Percentiles rank a stretch among this genome's conserved stretches.
Evolutionary conservation across 2,888 invertebrate species (phyloP).

Genomic region (Nudaria mundana): DNA sequence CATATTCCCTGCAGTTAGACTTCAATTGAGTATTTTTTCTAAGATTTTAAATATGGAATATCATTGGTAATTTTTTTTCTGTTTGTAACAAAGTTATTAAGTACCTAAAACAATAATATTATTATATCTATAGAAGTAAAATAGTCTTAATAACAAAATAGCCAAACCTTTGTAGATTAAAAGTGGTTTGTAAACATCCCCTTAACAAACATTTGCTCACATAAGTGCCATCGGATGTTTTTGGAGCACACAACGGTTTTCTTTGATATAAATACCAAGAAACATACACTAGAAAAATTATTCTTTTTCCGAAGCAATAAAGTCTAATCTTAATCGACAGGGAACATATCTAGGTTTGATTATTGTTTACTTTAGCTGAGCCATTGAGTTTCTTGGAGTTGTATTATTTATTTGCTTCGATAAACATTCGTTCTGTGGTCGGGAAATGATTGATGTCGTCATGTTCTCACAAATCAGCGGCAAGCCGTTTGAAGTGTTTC

Average conservation of each 20-base stretch:
- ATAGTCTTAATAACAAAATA: conserved; percentile 6
- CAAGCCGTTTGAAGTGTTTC: conserved; percentile 1
- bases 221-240: conserved; percentile 65
- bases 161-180: conserved; percentile 13
- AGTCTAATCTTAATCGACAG: not conserved
- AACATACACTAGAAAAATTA: conserved; percentile 8
- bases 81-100: too few species aligned
- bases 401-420: conserved; percentile 55
- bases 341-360: conserved; percentile 3
- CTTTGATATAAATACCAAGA: conserved; percentile 52
- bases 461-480: conserved; percentile 13
- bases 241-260: conserved; percentile 63
- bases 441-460: conserved; percentile 46
- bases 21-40: too few species aligned
- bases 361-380: conserved; percentile 52
- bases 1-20: too few species aligned
- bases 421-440: conserved; percentile 42
- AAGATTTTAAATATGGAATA: too few species aligned
- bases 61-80: too few species aligned
- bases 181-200: conserved; percentile 28
- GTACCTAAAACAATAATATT: too few species aligned
- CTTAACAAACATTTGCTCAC: conserved; percentile 56
- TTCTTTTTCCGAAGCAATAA: conserved; percentile 16
- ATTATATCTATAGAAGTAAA: not conserved
- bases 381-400: conserved; percentile 52